Conservation (phyloP, 2,797 vertebrate species). For the Trachurus trachurus region DNA sequence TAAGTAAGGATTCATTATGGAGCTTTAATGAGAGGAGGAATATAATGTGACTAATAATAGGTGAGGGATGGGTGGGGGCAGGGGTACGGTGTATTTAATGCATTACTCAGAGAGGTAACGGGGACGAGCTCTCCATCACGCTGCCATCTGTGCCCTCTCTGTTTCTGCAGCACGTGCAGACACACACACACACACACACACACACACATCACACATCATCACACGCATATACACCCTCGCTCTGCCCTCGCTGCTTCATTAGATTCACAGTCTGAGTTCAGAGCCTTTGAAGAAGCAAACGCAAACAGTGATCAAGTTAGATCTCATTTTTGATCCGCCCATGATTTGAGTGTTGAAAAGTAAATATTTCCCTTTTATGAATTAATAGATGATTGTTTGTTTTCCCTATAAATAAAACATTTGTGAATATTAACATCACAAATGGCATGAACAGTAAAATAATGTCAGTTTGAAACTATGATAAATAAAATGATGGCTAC, state of each 20-base stretch:
- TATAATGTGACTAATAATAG: background rate
- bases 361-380: too few relatives aligned
- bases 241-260: conserved; percentile 15
- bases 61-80: background rate
- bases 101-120: conserved; percentile 32
- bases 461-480: too few relatives aligned
- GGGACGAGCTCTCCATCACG: conserved; percentile 17
- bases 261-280: conserved; percentile 20
- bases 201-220: background rate
- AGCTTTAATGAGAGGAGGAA: background rate
- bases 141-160: conserved; percentile 58
- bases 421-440: too few relatives aligned
- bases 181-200: background rate
- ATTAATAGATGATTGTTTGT: too few relatives aligned
- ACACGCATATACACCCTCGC: conserved; percentile 1
- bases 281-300: background rate
- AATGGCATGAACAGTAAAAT: too few relatives aligned
- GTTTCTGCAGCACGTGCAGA: conserved; percentile 43
- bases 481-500: too few relatives aligned
- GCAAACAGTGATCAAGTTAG: conserved; percentile 1
- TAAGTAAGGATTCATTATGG: background rate
- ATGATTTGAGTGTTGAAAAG: background rate
- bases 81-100: background rate
- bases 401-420: too few relatives aligned
- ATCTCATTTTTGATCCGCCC: background rate